A percentile compares a stretch with the other conserved stretches of the same genome.
Evolutionary conservation across 2,888 invertebrate genomes (phyloP).

Genomic region (Brenthis hecate): DNA sequence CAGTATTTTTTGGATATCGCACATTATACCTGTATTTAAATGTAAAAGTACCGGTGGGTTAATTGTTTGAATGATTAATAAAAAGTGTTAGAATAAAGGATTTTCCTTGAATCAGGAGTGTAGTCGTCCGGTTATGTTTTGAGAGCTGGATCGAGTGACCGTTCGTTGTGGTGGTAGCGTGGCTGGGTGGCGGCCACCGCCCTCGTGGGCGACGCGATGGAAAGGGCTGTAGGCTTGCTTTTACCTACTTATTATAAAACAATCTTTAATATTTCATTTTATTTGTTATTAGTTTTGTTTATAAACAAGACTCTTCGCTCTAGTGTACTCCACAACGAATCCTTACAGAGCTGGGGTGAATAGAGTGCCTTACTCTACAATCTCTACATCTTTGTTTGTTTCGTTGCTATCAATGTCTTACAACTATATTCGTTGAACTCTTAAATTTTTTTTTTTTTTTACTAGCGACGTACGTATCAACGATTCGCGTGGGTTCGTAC

Average conservation of each 20-base stretch:
- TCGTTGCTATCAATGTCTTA: too few species aligned
- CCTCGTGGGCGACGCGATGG: conserved; percentile 55
- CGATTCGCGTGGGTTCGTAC: too few species aligned
- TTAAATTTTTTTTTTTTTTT: too few species aligned
- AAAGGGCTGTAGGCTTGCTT: conserved; percentile 35
- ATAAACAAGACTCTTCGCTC: too few species aligned
- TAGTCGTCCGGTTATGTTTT: conserved; percentile 82
- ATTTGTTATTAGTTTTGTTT: too few species aligned
- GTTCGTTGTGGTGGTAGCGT: conserved; percentile 56
- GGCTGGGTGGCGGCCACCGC: conserved; percentile 67
- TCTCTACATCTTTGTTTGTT: too few species aligned
- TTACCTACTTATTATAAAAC: background rate
- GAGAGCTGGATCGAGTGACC: conserved; percentile 75
- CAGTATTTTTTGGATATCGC: background rate
- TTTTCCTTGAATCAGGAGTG: conserved; percentile 51
- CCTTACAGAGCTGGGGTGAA: too few species aligned
- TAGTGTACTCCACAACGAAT: too few species aligned
- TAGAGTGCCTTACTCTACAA: too few species aligned
- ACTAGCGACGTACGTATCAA: too few species aligned
- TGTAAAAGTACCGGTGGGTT: background rate
- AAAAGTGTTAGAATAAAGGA: conserved; percentile 32
- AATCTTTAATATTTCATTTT: background rate
- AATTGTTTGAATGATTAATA: conserved; percentile 4
- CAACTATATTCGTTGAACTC: too few species aligned
- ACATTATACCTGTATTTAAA: conserved; percentile 12